Evolutionary conservation across 2,888 invertebrate species (phyloP).

Genomic region (Leptinotarsa haldemani): DNA sequence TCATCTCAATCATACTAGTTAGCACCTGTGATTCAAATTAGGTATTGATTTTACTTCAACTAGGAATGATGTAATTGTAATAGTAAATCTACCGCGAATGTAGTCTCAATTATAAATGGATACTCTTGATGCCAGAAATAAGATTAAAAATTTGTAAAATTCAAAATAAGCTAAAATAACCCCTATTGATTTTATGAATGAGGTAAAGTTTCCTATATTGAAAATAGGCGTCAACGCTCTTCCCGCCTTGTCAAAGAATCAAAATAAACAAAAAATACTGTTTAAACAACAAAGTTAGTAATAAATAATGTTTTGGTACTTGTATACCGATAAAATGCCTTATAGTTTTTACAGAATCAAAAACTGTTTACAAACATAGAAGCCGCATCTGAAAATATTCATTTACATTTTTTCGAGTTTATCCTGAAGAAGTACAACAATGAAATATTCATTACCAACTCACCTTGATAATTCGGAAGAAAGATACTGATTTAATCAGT

Average conservation of each 20-base stretch:
- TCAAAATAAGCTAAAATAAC: constrained; percentile 49
- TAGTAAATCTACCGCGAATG: constrained; percentile 27
- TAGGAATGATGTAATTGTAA: constrained; percentile 41
- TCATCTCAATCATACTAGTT: constrained; percentile 27
- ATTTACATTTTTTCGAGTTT: constrained; percentile 11
- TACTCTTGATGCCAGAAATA: constrained; percentile 35
- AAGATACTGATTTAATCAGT: constrained; percentile 33
- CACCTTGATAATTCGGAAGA: constrained; percentile 44
- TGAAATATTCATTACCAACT: constrained; percentile 28
- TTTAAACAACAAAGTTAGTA: background rate
- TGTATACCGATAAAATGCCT: constrained; percentile 17
- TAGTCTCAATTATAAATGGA: constrained; percentile 27
- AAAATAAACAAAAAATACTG: constrained; percentile 44
- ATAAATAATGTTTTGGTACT: constrained; percentile 14
- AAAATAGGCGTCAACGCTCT: constrained; percentile 58
- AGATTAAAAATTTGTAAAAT: constrained; percentile 33
- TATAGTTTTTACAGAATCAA: constrained; percentile 30
- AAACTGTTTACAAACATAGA: constrained; percentile 52
- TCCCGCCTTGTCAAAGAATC: constrained; percentile 61
- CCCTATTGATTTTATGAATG: constrained; percentile 54
- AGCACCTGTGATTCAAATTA: constrained; percentile 41
- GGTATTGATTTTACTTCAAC: constrained; percentile 39
- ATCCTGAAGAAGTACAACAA: no score
- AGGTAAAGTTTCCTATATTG: constrained; percentile 50
- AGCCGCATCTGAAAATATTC: constrained; percentile 47